Evolutionary conservation across 2,797 vertebrate genomes (phyloP).

Genomic region (Hapalemur alaotrensis): DNA sequence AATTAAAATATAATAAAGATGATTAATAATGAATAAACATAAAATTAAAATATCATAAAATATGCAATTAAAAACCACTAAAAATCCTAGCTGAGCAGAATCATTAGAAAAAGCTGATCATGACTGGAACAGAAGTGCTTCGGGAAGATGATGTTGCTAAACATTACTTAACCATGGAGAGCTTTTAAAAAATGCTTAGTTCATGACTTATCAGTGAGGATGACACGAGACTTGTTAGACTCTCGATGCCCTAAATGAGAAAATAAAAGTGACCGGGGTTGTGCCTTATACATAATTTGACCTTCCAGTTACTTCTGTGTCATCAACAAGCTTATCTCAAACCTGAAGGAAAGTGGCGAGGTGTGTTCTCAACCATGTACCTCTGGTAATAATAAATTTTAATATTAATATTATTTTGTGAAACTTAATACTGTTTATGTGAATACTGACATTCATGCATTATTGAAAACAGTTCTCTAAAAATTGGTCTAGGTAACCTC

Average conservation of each 20-base stretch:
- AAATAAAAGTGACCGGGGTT: background rate
- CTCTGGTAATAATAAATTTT: background rate
- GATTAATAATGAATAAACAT: conserved; percentile 80
- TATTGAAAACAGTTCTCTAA: background rate
- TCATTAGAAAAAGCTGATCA: conserved; percentile 70
- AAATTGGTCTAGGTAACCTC: background rate
- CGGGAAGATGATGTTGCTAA: conserved; percentile 40
- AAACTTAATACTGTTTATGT: background rate
- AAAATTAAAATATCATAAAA: conserved; percentile 81
- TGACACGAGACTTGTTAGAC: background rate
- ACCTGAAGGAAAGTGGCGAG: background rate
- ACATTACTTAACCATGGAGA: conserved; percentile 56
- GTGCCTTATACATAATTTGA: background rate
- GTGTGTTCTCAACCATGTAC: background rate
- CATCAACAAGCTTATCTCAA: background rate
- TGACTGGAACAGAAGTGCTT: conserved; percentile 18
- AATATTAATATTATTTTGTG: background rate
- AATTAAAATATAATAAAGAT: conserved; percentile 80
- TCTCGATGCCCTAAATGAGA: background rate
- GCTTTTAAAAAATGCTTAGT: background rate
- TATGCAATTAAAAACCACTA: conserved; percentile 77
- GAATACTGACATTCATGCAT: background rate
- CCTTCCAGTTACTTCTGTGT: background rate
- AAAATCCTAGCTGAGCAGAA: conserved; percentile 71
- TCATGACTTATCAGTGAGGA: background rate